Base-by-base conservation (phyloP, 53 echinoderm and acorn worm species). In the Zoroaster sp. region DNA sequence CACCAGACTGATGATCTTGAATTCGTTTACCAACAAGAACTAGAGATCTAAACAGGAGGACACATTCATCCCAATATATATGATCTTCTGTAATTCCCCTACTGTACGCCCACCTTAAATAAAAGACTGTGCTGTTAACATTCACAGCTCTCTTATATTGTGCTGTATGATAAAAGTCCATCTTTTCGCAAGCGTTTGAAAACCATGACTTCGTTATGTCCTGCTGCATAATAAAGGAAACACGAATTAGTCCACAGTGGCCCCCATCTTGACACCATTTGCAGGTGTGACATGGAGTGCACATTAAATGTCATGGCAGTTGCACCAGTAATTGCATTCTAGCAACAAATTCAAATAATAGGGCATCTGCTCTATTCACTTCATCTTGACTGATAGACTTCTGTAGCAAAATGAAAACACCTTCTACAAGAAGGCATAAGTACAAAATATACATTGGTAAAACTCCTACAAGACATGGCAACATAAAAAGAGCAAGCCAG, bases 401-500 rank as follows among this genome's bases (percentile, higher is more conserved):
- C 73, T 87, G 87, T 7, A 93, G 73, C 14, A 90, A 73, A 49
- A 93, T 67, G 46, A 49, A 90, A 7, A 73, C 46, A 13, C 87
- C 90, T 80, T 93, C 45, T 12, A 93, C 93, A n/a, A 90, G 51
- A 0, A 87, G 15, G 8, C 47, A 59, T 2, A 90, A 28, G 46
- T 93, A 90, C 32, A 52, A 18, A 35, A 87, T 53, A 47, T 90
- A 90, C 10, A 12, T 8, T 0, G 87, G 90, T 25, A 91, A 71
- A 51, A 91, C 49, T 3, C 87, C 88, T 17, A 75, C 72, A 4
- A 94, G 45, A 53, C 90, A 93, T 39, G 93, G 91, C 13, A 94
- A 1, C 2, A 40, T 30, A 54, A 68, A 91, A 66, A 63, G 88
- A 37, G 67, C 41, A 12, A 91, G 45, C 91, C 87, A 87, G 55